Evolutionary conservation across 2,888 invertebrate genomes (phyloP), one percentile per base, ranked within the genome.

Genomic region (Leptogaster cylindrica): DNA sequence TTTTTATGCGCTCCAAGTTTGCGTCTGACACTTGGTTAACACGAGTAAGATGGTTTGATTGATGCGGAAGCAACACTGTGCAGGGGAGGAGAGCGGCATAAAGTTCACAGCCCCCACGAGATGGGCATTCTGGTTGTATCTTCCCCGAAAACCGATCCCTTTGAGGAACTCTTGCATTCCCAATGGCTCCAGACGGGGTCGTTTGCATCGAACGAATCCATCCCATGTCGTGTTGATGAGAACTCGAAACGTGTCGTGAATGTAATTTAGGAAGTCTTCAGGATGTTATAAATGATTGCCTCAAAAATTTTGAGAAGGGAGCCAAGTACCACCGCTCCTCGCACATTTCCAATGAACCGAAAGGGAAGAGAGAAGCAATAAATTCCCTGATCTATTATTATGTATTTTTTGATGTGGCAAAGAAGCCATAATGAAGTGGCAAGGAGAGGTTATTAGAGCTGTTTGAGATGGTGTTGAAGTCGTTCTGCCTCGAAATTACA

Each of bases 151-250:
- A 46, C 46, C 20, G 23, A 23, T n/a, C 23, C 46, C 1, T 23
- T 2, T 12, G 10, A n/a, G n/a, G 10, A 46, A 8, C 6, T n/a
- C 16, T n/a, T 46, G 46, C 46, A 46, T 46, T 20, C 46, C 16
- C 6, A 46, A 46, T 20, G 46, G 20, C 46, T 10, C 46, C 46
- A 46, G 46, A 46, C 46, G 46, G 46, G 46, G 7, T 20, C 2
- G 16, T 46, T 46, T 46, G 23, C 46, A 23, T 5, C 5, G 7
- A 23, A 46, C 25, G 25, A 46, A 46, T 46, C 46, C 46, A 20
- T 46, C 25, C 46, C 23, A 46, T 46, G 46, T 20, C 6, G 46
- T 46, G 46, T 25, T 46, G 46, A 46, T 46, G 46, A 46, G 46
- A 46, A 46, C 46, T 46, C 25, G 12, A 46, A 46, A 46, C 46